A percentile compares a stretch with the other conserved stretches of the same genome.
These are phyloP conservation scores for Chymomyza amoena DNA, from an alignment of 2,888 invertebrate species.

Conservation along the genomic window DNA sequence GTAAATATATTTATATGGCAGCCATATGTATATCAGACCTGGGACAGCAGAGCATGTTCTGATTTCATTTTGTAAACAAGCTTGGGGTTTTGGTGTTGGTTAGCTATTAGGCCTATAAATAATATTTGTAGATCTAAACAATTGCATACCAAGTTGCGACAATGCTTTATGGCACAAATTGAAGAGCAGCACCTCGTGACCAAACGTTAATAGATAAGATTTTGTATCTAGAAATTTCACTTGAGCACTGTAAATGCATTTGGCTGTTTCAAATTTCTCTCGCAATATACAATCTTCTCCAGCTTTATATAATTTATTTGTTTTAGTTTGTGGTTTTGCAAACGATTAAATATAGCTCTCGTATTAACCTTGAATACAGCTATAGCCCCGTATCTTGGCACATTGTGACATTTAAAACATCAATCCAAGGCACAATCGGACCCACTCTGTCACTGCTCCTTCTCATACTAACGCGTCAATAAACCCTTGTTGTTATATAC, in stretches of 20 bases:
- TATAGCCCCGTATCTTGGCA: neutral
- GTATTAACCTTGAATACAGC: neutral
- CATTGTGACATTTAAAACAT: neutral
- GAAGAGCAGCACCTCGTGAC: conserved; percentile 1
- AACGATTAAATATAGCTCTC: neutral
- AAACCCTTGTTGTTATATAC: neutral
- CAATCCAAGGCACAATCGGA: neutral
- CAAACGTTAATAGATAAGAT: neutral
- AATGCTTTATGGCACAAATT: neutral
- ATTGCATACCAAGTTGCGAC: neutral
- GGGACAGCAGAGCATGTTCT: conserved; percentile 17
- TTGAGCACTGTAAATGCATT: conserved; percentile 11
- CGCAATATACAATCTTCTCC: neutral
- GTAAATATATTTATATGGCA: conserved; percentile 6
- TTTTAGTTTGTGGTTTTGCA: neutral
- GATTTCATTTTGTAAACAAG: conserved; percentile 31
- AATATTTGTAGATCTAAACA: neutral
- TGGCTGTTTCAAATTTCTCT: neutral
- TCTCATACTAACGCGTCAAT: neutral
- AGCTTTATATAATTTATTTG: neutral
- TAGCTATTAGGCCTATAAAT: conserved; percentile 28
- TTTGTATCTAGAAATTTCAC: neutral
- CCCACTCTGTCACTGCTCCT: neutral
- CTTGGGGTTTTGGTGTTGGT: neutral
- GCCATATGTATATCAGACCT: conserved; percentile 22